Evolutionary conservation across 2,888 invertebrate species (phyloP), one percentile per base, ranked within the genome.

Genomic region (Tipula unca): DNA sequence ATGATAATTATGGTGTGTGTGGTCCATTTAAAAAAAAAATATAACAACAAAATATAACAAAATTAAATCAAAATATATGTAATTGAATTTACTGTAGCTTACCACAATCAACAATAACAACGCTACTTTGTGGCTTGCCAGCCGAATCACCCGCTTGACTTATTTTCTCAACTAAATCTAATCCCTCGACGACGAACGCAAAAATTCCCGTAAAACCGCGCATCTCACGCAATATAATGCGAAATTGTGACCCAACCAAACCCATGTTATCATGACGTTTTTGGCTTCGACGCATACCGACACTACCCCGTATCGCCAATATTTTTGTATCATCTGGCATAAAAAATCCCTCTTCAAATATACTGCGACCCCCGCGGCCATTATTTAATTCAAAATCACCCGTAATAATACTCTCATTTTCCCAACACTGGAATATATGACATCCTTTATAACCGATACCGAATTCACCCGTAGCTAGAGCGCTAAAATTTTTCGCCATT

Each of bases 231-330:
- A 96, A 91, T 88, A 96, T 95, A 87, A 96, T 94, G 87, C 96
- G 94, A 91, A 96, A 96, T 90, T 96, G 96, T 86, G 96, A 96
- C 29, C 96, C 96, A n/a, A 96, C 96, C 92, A 95, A 93, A 85
- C 96, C 95, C 88, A 94, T 91, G 88, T 94, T 95, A 90, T 96
- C 95, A 91, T 95, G 95, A 35, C 95, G 93, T 90, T 95, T 95
- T 89, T 96, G 95, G 86, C 95, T 95, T 83, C 96, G 92, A 13
- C 96, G 92, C 96, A 96, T 96, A 86, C 96, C 96, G 8, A 96
- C 95, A 14, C 95, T 94, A 54, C 96, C 96, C 82, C 96, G 92
- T 17, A 94, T 93, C 5, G 95, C 95, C 87, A 94, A 92, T 88
- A 96, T 92, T 89, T 94, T 94, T 29, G 96, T 95, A 88, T 96